These are phyloP conservation scores for Mobula birostris DNA, from an alignment of 2,113 vertebrate genomes.

Conservation along the genomic window DNA sequence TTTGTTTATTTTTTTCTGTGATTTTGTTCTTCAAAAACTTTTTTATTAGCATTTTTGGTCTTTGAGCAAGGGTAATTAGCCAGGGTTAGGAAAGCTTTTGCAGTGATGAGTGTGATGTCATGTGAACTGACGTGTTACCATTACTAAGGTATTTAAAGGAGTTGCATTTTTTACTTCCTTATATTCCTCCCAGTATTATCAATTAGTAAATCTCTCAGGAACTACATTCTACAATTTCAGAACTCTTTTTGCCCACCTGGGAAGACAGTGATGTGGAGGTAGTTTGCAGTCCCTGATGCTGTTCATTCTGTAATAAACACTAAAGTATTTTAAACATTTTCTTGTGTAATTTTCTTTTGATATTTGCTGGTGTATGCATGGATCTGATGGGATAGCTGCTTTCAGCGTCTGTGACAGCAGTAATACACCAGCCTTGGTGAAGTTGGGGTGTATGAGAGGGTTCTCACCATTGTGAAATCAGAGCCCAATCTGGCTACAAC, in stretches of 20 bases:
- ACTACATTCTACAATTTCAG: neutral
- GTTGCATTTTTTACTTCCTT: neutral
- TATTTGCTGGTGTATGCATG: neutral
- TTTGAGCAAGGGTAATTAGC: neutral
- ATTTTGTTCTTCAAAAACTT: neutral
- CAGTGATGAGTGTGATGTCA: neutral
- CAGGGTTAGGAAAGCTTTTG: neutral
- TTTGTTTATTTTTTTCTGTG: neutral
- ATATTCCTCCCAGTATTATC: neutral
- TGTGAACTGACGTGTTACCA: neutral
- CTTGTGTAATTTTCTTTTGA: neutral
- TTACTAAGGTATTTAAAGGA: slow-evolving; percentile 15
- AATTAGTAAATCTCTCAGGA: neutral
- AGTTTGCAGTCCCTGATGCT: neutral
- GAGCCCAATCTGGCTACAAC: neutral
- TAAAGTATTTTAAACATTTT: neutral
- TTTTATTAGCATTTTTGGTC: neutral
- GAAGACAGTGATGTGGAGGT: neutral
- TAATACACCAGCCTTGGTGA: neutral
- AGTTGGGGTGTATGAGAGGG: neutral
- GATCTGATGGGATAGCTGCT: neutral
- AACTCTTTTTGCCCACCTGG: neutral
- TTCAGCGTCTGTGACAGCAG: neutral
- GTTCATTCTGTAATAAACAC: neutral
- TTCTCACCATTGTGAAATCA: neutral